Evolutionary conservation across 1,140 invertebrate species (phyloP), one percentile per base, ranked within the genome.

Genomic region (Monochamus saltuarius): DNA sequence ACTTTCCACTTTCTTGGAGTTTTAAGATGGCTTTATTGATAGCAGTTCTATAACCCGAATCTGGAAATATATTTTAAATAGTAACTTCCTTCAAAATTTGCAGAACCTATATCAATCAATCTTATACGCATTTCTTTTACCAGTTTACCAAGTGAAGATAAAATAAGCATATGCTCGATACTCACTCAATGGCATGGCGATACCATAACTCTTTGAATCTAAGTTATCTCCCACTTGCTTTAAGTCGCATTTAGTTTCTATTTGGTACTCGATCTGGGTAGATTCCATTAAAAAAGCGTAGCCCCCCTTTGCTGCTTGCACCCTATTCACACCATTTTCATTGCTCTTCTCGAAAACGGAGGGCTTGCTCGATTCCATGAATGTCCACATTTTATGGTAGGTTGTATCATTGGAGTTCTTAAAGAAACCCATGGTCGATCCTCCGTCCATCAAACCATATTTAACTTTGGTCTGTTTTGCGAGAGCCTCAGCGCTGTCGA

Each of bases 281-380:
- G 89, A 92, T 75, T 94, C 92, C 91, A 94, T 94, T 2, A 94
- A 78, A 74, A 89, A 94, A 1, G 91, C 92, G 69, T 92, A 94
- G 4, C 73, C 62, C 8, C 70, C 67, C 68, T 89, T 85, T 0
- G 85, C 84, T 50, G 85, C 84, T 4, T 82, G 67, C 0, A 97
- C 95, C 13, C 90, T 81, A 11, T 87, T 78, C 0, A 94, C 88
- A 3, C 96, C 97, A 72, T 94, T 91, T 2, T 84, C 80, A 64
- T 94, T 95, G 14, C 78, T 85, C 19, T 84, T 82, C 0, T 89
- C 88, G 65, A 95, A 95, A 0, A 95, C 92, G 0, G 84, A 84
- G 0, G 93, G 93, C 49, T 87, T 82, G 0, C 87, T 82, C 16
- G 89, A 84, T 42, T 82, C 81, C 91, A 95, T 98, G 47, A 89